These are phyloP conservation scores for Hoplostethus mediterraneus DNA, from an alignment of 2,797 vertebrate genomes.

Conservation along the genomic window DNA sequence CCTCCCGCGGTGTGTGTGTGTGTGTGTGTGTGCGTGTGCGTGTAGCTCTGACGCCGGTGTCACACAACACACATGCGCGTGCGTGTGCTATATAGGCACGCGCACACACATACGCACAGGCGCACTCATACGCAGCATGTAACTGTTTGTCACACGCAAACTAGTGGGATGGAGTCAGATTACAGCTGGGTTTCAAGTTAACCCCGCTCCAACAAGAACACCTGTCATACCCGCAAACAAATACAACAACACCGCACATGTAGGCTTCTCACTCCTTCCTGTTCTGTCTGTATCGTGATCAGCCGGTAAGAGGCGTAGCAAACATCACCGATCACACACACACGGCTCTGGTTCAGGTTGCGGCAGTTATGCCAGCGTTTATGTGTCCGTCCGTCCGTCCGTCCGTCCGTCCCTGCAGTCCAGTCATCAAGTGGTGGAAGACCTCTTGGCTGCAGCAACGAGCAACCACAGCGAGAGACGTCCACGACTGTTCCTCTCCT, in stretches of 20 bases:
- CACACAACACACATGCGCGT: conserved; percentile 25
- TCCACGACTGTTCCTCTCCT: conserved; percentile 33
- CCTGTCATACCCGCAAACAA: conserved; percentile 45
- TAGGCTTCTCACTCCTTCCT: conserved; percentile 59
- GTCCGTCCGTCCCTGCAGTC: conserved; percentile 48
- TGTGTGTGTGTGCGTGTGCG: too few relatives aligned
- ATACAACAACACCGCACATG: conserved; percentile 28
- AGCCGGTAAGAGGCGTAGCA: conserved; percentile 5
- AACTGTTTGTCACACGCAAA: conserved; percentile 1
- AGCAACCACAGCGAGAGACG: neutral
- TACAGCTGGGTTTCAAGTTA: conserved; percentile 74
- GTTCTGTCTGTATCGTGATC: conserved; percentile 19
- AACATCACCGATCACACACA: neutral
- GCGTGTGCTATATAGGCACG: conserved; percentile 19
- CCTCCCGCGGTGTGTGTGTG: conserved; percentile 66
- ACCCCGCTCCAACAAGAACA: conserved; percentile 69
- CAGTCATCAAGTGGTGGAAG: conserved; percentile 41
- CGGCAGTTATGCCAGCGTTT: conserved; percentile 28
- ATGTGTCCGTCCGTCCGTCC: conserved; percentile 30
- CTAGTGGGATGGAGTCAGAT: conserved; percentile 65
- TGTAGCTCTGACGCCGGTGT: conserved; percentile 55
- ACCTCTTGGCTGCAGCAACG: conserved; percentile 39
- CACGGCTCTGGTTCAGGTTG: conserved; percentile 15
- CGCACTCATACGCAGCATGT: conserved; percentile 11
- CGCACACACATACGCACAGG: neutral